A percentile compares a stretch with the other conserved stretches of the same genome.
phyloP scores from a whole-genome alignment of 2,797 vertebrate species.

The Mallotus villosus region DNA sequence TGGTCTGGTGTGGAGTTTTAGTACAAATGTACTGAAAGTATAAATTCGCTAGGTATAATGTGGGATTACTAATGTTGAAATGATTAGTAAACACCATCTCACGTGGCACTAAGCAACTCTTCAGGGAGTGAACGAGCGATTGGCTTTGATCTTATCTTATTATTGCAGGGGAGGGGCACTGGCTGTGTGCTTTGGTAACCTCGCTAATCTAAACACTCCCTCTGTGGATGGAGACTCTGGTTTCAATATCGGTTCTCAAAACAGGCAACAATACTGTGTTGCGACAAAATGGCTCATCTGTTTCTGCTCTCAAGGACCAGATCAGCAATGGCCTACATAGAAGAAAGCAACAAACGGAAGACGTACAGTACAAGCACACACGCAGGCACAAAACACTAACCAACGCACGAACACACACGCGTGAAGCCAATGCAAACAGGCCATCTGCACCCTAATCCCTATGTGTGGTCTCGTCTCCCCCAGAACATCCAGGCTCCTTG shows the following conservation, averaged over 20 bases:
- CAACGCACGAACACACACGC: neutral
- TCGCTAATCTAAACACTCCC: constrained; percentile 16
- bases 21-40: neutral
- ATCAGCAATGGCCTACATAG: neutral
- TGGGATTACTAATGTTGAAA: too few relatives aligned
- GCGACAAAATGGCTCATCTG: neutral
- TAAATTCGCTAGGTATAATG: too few relatives aligned
- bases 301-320: neutral
- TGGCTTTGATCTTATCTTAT: constrained; percentile 1
- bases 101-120: neutral
- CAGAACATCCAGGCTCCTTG: constrained; percentile 3
- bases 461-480: constrained; percentile 2
- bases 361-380: neutral
- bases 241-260: neutral
- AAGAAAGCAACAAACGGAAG: constrained; percentile 2
- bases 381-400: neutral
- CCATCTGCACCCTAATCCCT: neutral
- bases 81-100: neutral
- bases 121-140: neutral
- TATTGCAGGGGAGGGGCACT: constrained; percentile 7
- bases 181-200: constrained; percentile 5
- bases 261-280: neutral
- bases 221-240: constrained; percentile 1
- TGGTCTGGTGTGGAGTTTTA: too few relatives aligned
- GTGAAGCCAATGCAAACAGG: neutral